Percentiles rank a stretch among this genome's conserved stretches.
Conservation (phyloP, 2,113 vertebrate genomes). For the Chinchilla lanigera region DNA sequence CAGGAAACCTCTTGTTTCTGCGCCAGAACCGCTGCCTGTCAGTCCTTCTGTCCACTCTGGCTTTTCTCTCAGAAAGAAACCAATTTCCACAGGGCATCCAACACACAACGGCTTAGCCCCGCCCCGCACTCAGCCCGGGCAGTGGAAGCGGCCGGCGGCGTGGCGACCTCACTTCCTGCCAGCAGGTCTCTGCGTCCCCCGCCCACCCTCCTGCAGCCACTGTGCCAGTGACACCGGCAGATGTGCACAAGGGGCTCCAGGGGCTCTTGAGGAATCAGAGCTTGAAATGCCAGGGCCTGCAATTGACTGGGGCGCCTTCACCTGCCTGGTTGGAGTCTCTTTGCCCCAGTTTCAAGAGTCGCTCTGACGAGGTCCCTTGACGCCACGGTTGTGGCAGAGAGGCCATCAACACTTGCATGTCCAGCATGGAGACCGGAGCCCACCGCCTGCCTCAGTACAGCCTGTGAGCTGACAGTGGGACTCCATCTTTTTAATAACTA, state of each 20-base stretch:
- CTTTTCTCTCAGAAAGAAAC: not conserved
- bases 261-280: not conserved
- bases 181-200: not conserved
- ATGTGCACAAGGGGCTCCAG: not conserved
- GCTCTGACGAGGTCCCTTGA: not conserved
- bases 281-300: not conserved
- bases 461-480: not conserved
- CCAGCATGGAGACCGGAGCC: not conserved
- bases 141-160: not conserved
- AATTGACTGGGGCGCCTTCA: not conserved
- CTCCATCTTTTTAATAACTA: not conserved
- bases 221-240: accelerated
- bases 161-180: not conserved
- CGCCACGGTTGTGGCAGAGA: accelerated
- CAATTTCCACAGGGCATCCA: not conserved
- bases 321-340: not conserved
- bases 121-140: not conserved
- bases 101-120: not conserved
- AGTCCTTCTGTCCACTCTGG: not conserved
- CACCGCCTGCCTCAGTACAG: not conserved
- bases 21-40: not conserved
- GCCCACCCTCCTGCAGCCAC: not conserved
- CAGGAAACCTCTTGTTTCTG: not conserved
- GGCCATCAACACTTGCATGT: not conserved
- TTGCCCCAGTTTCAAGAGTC: not conserved